These are phyloP conservation scores for Conus ventricosus DNA, from an alignment of 1,140 invertebrate species.

Conservation along the genomic window DNA sequence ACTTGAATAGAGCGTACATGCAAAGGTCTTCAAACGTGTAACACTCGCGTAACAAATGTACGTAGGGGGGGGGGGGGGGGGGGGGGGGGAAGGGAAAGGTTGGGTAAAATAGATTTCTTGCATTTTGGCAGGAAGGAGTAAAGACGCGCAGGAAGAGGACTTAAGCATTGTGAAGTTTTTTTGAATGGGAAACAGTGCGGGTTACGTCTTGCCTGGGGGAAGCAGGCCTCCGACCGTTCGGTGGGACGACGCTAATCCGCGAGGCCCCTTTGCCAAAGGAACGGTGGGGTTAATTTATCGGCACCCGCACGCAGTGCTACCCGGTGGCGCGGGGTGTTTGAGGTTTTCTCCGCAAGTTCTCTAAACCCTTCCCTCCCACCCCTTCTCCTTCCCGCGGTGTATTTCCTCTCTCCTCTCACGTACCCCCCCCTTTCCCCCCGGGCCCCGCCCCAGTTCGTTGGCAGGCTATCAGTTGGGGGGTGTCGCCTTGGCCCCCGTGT, in stretches of 20 bases:
- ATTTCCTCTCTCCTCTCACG: background rate
- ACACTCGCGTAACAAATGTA: too few relatives aligned
- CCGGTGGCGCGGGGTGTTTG: constrained; percentile 4
- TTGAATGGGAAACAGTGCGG: too few relatives aligned
- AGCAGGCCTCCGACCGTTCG: background rate
- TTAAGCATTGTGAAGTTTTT: too few relatives aligned
- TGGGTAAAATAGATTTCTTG: too few relatives aligned
- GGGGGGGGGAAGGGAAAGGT: too few relatives aligned
- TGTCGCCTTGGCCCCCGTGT: background rate
- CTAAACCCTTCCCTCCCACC: background rate
- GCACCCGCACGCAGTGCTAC: constrained; percentile 16
- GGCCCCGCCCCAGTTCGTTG: background rate
- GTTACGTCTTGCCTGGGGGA: background rate
- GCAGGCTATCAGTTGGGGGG: background rate
- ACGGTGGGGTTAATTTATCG: constrained; percentile 23
- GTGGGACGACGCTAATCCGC: constrained; percentile 7
- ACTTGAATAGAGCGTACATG: too few relatives aligned
- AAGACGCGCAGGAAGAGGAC: too few relatives aligned
- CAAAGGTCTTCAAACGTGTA: too few relatives aligned
- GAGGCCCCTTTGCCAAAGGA: background rate
- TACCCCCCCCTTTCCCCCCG: background rate
- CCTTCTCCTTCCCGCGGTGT: too few relatives aligned
- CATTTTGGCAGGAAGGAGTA: too few relatives aligned
- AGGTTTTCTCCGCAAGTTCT: constrained; percentile 5
- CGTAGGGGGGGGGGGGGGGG: too few relatives aligned